These are phyloP conservation scores for Pantherophis vulpinus DNA, from an alignment of 2,797 vertebrate genomes.

Conservation along the genomic window DNA sequence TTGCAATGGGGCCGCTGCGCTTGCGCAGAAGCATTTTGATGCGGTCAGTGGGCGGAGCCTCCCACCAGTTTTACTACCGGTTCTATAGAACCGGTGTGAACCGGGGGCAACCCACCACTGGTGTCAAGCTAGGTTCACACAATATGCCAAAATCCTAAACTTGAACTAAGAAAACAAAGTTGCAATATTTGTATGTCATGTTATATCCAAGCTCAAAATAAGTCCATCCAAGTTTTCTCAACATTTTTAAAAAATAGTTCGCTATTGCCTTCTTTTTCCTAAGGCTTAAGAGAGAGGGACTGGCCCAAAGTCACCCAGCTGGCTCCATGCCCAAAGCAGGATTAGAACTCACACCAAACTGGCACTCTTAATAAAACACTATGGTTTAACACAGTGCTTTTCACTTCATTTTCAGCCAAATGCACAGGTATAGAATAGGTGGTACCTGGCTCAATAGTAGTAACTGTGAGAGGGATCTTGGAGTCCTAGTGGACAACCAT, in stretches of 20 bases:
- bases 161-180: not conserved
- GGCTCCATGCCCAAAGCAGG: not conserved
- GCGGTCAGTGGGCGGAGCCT: too few species aligned
- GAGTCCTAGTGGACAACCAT: not conserved
- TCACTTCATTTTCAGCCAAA: not conserved
- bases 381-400: not conserved
- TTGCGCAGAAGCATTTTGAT: too few species aligned
- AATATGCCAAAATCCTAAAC: not conserved
- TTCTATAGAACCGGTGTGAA: too few species aligned
- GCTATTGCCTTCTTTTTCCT: not conserved
- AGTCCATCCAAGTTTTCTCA: not conserved
- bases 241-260: not conserved
- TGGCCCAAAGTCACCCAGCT: not conserved
- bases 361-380: not conserved
- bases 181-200: not conserved
- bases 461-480: not conserved
- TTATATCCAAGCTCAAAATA: not conserved
- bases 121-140: not conserved
- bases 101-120: too few species aligned
- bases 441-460: not conserved
- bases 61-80: too few species aligned
- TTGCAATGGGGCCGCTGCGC: too few species aligned
- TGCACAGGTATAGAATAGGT: not conserved
- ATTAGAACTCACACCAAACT: not conserved
- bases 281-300: not conserved